Evolutionary conservation across 2,797 vertebrate species (phyloP).

Genomic region (Pempheris klunzingeri): DNA sequence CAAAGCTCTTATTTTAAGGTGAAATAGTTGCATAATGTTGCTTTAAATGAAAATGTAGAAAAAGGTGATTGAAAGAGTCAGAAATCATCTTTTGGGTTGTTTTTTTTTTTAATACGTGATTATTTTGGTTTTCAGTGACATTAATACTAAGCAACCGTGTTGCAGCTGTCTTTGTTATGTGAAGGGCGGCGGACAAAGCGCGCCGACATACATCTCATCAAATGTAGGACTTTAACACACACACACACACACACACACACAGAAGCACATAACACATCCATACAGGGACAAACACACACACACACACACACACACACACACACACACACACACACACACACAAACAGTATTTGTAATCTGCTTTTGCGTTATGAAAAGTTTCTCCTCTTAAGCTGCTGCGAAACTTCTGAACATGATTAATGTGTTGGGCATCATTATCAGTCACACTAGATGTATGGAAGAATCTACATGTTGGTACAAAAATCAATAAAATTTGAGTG

Average conservation of each 20-base stretch:
- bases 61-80: neutral
- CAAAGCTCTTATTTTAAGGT: no score
- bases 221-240: neutral
- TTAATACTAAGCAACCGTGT: neutral
- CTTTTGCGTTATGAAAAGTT: neutral
- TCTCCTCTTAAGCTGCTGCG: slow-evolving; percentile 1
- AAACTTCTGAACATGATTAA: slow-evolving; percentile 1
- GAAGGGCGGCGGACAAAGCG: neutral
- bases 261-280: neutral
- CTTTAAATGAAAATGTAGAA: slow-evolving; percentile 23
- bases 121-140: slow-evolving; percentile 1
- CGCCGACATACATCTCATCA: neutral
- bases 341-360: slow-evolving; percentile 3
- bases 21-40: no score
- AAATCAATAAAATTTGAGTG: slow-evolving; percentile 48
- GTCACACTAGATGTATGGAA: slow-evolving; percentile 15
- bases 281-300: neutral
- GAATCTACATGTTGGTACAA: neutral
- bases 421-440: slow-evolving; percentile 17
- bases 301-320: neutral
- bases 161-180: neutral
- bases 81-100: neutral
- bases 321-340: slow-evolving; percentile 1
- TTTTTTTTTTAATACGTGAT: neutral
- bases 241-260: neutral